These are phyloP conservation scores for Athalia rosae DNA, from an alignment of 2,888 invertebrate genomes.

Conservation along the genomic window DNA sequence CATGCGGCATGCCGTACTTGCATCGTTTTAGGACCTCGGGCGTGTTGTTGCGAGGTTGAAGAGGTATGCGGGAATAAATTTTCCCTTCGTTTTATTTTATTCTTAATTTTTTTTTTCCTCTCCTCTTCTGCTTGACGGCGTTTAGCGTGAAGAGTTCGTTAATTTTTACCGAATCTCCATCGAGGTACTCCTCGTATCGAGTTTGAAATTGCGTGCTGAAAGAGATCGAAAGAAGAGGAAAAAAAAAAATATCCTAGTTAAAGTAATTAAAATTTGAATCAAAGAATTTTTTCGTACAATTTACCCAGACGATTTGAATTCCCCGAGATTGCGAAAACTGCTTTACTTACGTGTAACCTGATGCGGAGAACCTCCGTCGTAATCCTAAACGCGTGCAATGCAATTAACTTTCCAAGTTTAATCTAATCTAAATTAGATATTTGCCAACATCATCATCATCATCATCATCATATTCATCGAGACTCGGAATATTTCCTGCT, in stretches of 20 bases:
- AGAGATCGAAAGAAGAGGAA: too few species aligned
- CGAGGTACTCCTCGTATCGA: too few species aligned
- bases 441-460: conserved; percentile 8
- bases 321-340: conserved; percentile 23
- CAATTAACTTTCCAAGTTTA: background rate
- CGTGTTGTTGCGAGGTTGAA: conserved; percentile 15
- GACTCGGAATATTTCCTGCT: conserved; percentile 4
- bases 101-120: too few species aligned
- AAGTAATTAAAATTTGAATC: conserved; percentile 12
- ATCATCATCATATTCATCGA: background rate
- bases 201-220: too few species aligned
- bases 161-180: too few species aligned
- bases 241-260: background rate
- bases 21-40: conserved; percentile 12
- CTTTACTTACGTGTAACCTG: too few species aligned
- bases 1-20: background rate
- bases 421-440: conserved; percentile 31
- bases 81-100: too few species aligned
- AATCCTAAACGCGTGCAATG: background rate
- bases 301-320: background rate
- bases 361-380: background rate
- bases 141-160: too few species aligned
- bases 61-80: too few species aligned
- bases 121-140: too few species aligned
- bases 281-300: too few species aligned